These are phyloP conservation scores for Eupristina koningsbergeri DNA, from an alignment of 1,140 invertebrate genomes.

Conservation along the genomic window DNA sequence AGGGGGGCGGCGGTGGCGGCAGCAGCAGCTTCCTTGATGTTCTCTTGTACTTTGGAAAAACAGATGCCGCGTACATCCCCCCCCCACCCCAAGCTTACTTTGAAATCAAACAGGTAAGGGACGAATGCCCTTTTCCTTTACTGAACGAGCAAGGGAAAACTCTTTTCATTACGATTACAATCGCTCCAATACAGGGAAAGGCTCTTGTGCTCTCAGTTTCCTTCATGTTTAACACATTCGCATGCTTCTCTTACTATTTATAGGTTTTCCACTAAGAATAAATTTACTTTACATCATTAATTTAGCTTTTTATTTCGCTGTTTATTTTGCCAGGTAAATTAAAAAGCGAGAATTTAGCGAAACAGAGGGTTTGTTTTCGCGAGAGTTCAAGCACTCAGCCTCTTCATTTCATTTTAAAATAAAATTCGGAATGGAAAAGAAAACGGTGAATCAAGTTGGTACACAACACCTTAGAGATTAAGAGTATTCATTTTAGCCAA, in stretches of 20 bases:
- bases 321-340: not conserved
- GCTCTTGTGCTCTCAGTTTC: not conserved
- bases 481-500: not conserved
- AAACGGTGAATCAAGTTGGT: not conserved
- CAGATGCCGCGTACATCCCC: not conserved
- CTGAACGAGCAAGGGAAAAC: not conserved
- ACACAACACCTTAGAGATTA: not conserved
- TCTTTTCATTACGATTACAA: slow-evolving; percentile 38
- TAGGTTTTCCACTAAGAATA: not conserved
- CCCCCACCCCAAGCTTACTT: slow-evolving; percentile 4
- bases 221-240: not conserved
- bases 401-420: not conserved
- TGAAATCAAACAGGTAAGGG: slow-evolving; percentile 29
- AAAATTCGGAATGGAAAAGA: not conserved
- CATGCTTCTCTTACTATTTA: slow-evolving; percentile 3
- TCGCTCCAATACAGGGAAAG: not conserved
- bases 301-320: not conserved
- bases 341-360: too few species aligned
- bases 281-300: not conserved
- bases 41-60: not conserved
- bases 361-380: too few species aligned
- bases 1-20: too few species aligned
- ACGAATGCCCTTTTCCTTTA: slow-evolving; percentile 8
- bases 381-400: not conserved
- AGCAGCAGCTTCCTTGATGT: too few species aligned